These are phyloP conservation scores for Notocelia uddmanniana DNA, from an alignment of 2,888 invertebrate species.

Conservation along the genomic window DNA sequence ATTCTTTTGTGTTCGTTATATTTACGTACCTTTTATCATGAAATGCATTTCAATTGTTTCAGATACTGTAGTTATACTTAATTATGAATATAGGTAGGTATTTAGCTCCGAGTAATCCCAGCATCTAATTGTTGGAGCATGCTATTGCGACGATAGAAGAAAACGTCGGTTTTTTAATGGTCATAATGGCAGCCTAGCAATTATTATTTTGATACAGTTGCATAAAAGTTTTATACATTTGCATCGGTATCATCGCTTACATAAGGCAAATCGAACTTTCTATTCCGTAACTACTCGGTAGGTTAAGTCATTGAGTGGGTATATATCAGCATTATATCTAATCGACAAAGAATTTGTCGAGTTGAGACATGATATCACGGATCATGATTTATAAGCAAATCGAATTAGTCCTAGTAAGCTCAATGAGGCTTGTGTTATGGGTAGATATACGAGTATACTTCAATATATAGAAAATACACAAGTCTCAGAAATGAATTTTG, in stretches of 20 bases:
- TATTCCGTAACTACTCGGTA: conserved; percentile 21
- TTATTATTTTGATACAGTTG: conserved; percentile 40
- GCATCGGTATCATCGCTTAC: conserved; percentile 29
- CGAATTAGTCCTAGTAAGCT: too few species aligned
- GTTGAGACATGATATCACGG: too few species aligned
- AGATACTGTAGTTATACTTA: too few species aligned
- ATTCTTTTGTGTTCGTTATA: background rate
- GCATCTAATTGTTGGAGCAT: conserved; percentile 47
- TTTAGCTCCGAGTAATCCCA: conserved; percentile 1
- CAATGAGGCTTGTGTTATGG: too few species aligned
- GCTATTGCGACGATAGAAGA: conserved; percentile 42
- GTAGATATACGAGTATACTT: too few species aligned
- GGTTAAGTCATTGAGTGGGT: background rate
- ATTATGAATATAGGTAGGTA: too few species aligned
- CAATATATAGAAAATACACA: too few species aligned
- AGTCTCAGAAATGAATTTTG: too few species aligned
- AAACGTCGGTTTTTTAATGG: conserved; percentile 17
- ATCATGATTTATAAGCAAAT: too few species aligned
- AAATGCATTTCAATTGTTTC: background rate
- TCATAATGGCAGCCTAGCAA: conserved; percentile 17
- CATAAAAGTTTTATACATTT: conserved; percentile 26
- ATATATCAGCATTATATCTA: too few species aligned
- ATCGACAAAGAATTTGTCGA: too few species aligned
- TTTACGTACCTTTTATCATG: background rate
- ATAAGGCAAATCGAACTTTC: conserved; percentile 33